phyloP scores from a whole-genome alignment of 2,797 vertebrate species.

The Oreochromis grahami region DNA sequence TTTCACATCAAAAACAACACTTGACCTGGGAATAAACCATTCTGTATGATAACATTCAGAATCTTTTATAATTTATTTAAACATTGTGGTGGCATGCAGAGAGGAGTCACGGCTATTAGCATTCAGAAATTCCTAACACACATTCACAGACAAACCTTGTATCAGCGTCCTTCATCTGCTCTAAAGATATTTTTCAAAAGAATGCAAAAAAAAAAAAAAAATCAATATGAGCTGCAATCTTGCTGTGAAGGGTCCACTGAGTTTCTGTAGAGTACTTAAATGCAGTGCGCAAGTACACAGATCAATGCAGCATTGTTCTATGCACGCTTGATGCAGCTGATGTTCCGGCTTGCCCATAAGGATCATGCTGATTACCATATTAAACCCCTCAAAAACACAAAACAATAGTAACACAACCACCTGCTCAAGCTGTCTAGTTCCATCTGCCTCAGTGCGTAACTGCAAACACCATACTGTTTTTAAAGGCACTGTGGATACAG shows the following conservation, averaged over 20 bases:
- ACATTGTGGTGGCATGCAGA: background rate
- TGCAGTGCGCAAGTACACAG: background rate
- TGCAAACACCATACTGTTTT: background rate
- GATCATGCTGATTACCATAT: background rate
- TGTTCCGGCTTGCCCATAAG: background rate
- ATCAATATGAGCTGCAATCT: background rate
- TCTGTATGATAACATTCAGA: background rate
- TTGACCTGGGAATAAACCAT: background rate
- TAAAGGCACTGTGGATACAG: background rate
- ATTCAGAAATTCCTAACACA: background rate
- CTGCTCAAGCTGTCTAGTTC: constrained; percentile 12
- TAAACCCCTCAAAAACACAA: background rate
- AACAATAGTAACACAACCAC: background rate
- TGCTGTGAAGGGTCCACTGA: background rate
- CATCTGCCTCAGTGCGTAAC: constrained; percentile 6
- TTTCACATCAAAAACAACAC: background rate
- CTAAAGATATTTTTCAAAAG: background rate
- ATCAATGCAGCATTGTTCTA: background rate
- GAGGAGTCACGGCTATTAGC: background rate
- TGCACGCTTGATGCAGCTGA: background rate
- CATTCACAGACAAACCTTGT: background rate
- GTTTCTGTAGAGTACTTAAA: background rate
- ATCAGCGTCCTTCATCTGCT: background rate
- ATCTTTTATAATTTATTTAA: background rate
- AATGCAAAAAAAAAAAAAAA: background rate